Evolutionary conservation across 2,113 vertebrate species (phyloP).

Genomic region (Oncorhynchus nerka): DNA sequence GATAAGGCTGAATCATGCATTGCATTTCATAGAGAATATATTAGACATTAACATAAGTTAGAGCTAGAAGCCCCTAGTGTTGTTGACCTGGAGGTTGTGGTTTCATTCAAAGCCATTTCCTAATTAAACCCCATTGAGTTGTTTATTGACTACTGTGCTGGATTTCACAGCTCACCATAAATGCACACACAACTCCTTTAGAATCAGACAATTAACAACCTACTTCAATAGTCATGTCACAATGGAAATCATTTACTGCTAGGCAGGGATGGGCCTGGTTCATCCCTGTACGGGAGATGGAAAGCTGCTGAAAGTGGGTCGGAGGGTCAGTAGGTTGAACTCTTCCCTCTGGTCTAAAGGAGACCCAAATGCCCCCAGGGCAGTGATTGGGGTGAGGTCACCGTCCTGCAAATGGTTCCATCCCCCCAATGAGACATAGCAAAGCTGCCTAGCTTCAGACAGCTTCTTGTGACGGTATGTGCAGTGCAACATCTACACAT

Average conservation of each 20-base stretch:
- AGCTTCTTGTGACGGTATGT: no score
- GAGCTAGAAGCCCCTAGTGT: background rate
- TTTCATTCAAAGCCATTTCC: background rate
- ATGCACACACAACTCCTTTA: background rate
- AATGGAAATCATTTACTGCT: background rate
- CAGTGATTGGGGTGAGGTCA: no score
- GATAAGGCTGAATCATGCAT: background rate
- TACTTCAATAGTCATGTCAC: background rate
- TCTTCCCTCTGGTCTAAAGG: no score
- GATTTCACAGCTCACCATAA: background rate
- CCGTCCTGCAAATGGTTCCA: no score
- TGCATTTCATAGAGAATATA: background rate
- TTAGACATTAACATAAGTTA: background rate
- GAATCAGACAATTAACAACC: background rate
- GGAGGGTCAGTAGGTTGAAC: no score
- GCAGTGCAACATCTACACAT: no score
- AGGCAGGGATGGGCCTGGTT: no score
- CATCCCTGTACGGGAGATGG: no score
- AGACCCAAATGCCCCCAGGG: no score
- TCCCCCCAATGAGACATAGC: no score
- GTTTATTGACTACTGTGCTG: background rate
- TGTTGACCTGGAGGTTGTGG: background rate
- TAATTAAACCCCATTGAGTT: background rate
- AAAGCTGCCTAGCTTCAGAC: no score
- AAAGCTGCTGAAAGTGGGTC: no score